Percentiles rank a stretch among this genome's conserved stretches.
Evolutionary conservation across 2,113 vertebrate species (phyloP).

Genomic region (Catharus bicknelli): DNA sequence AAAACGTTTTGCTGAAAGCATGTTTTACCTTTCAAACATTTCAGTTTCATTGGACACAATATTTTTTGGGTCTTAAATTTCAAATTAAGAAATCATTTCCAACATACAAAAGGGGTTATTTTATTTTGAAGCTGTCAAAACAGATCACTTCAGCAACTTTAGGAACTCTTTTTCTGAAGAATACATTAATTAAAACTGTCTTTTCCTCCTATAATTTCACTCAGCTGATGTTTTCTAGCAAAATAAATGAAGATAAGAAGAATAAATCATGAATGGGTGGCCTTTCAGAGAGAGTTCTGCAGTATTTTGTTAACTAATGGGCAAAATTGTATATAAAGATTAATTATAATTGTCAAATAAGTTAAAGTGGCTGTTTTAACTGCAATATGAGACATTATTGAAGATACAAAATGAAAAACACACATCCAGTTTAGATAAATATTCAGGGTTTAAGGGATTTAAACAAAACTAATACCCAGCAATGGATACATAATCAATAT

Average conservation of each 20-base stretch:
- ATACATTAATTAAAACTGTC: constrained; percentile 20
- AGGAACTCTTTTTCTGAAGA: neutral
- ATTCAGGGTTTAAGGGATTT: neutral
- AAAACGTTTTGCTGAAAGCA: neutral
- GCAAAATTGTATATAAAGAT: neutral
- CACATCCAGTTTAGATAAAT: neutral
- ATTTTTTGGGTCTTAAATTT: constrained; percentile 22
- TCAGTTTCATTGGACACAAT: neutral
- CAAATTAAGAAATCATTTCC: neutral
- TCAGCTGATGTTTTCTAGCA: constrained; percentile 9
- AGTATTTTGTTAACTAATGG: neutral
- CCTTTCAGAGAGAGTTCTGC: neutral
- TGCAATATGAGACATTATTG: neutral
- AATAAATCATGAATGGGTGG: neutral
- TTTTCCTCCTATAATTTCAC: constrained; percentile 5
- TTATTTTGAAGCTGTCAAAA: constrained; percentile 32
- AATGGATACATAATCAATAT: neutral
- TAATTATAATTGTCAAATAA: neutral
- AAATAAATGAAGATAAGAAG: neutral
- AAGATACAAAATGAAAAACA: neutral
- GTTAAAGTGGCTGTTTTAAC: neutral
- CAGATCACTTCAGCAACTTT: neutral
- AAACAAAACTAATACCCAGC: neutral
- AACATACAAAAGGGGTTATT: neutral
- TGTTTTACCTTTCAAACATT: constrained; percentile 6